phyloP scores from a whole-genome alignment of 2,888 invertebrate genomes.

The Lacanobia wlatinum region DNA sequence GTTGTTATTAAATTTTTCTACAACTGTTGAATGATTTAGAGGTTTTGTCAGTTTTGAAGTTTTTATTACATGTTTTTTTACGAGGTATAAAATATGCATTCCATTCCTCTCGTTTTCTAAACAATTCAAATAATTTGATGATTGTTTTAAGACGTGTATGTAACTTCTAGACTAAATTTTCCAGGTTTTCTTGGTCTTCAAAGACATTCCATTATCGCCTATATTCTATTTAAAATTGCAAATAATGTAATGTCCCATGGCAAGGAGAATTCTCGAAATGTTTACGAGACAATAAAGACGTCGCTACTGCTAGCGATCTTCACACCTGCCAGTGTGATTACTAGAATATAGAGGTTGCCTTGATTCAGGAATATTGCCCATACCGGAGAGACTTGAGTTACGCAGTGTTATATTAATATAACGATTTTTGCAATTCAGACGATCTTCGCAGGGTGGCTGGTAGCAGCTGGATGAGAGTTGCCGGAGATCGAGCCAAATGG shows the following conservation, averaged over 20 bases:
- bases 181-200: neutral
- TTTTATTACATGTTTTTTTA: slow-evolving; percentile 22
- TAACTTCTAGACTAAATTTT: too few relatives aligned
- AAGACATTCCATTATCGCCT: neutral
- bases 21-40: slow-evolving; percentile 63
- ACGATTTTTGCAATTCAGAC: neutral
- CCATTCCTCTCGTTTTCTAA: neutral
- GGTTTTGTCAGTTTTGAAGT: slow-evolving; percentile 3
- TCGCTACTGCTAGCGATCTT: slow-evolving; percentile 60
- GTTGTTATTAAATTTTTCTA: slow-evolving; percentile 73
- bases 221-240: neutral
- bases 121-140: too few relatives aligned
- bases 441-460: too few relatives aligned
- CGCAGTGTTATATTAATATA: neutral
- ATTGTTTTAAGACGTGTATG: neutral
- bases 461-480: too few relatives aligned
- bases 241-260: neutral
- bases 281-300: slow-evolving; percentile 65
- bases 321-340: slow-evolving; percentile 51
- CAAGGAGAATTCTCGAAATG: slow-evolving; percentile 30
- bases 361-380: slow-evolving; percentile 17
- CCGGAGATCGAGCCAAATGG: too few relatives aligned
- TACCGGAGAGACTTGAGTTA: neutral
- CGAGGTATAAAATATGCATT: neutral
- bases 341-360: slow-evolving; percentile 30